phyloP scores from a whole-genome alignment of 2,113 vertebrate species.

The Pyrgilauda ruficollis region DNA sequence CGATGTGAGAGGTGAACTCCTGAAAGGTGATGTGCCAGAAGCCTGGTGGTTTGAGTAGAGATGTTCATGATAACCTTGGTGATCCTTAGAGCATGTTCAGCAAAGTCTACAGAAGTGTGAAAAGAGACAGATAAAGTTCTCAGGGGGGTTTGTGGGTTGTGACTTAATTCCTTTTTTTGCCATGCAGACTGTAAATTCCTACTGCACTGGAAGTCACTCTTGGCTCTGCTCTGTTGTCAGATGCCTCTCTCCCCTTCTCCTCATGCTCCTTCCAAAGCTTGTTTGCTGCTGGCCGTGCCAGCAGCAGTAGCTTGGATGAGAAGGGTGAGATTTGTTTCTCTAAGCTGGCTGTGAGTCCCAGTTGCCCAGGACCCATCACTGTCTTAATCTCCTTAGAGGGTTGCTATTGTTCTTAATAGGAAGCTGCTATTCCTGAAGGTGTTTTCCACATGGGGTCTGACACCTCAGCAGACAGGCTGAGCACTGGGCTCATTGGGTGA shows the following conservation, averaged over 20 bases:
- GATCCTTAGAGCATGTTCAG: background rate
- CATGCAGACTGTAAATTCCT: background rate
- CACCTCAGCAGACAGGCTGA: background rate
- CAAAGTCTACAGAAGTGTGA: background rate
- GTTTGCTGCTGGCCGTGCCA: accelerated
- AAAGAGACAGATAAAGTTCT: background rate
- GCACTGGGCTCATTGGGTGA: accelerated
- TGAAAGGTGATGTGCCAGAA: background rate
- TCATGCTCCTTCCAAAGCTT: background rate
- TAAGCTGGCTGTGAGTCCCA: background rate
- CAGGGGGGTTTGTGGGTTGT: background rate
- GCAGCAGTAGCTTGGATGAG: background rate
- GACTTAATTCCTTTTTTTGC: background rate
- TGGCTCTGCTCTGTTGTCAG: background rate
- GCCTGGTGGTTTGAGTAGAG: background rate
- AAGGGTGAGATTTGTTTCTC: background rate
- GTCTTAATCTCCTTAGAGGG: background rate
- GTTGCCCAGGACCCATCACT: background rate
- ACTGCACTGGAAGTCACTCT: background rate
- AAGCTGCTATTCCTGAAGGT: background rate
- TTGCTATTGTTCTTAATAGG: background rate
- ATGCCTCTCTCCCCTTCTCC: background rate
- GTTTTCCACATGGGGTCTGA: background rate
- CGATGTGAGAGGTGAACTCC: background rate
- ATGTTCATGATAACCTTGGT: background rate